A percentile compares a stretch with the other conserved stretches of the same genome.
Evolutionary conservation across 1,140 invertebrate genomes (phyloP).

Genomic region (Proales similis): DNA sequence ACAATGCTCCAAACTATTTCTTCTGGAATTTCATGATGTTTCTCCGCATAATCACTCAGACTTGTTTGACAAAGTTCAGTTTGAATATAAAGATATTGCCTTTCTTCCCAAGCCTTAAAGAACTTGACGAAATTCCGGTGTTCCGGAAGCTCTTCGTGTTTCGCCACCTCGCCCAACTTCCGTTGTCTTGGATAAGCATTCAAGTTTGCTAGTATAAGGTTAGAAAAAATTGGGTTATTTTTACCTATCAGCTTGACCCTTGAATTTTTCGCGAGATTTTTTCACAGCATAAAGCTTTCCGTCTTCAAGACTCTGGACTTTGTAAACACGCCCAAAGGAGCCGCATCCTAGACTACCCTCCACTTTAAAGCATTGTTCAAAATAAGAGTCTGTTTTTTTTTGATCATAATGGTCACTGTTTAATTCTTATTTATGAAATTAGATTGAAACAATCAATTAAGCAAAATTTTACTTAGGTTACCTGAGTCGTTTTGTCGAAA

Average conservation of each 20-base stretch:
- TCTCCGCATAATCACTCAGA: slow-evolving; percentile 51
- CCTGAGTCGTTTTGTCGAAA: slow-evolving; percentile 18
- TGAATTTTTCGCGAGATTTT: slow-evolving; percentile 59
- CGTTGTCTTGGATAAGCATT: slow-evolving; percentile 49
- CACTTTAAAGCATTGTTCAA: slow-evolving; percentile 63
- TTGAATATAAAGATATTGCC: slow-evolving; percentile 64
- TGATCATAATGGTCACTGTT: slow-evolving; percentile 46
- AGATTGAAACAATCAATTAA: not conserved
- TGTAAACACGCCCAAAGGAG: slow-evolving; percentile 64
- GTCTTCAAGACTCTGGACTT: slow-evolving; percentile 62
- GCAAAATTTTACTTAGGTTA: not conserved
- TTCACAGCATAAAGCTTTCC: slow-evolving; percentile 64
- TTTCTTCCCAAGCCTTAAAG: slow-evolving; percentile 67
- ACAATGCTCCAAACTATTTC: slow-evolving; percentile 56
- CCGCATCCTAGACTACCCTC: slow-evolving; percentile 62
- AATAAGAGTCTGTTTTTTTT: slow-evolving; percentile 50
- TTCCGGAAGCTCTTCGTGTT: slow-evolving; percentile 62
- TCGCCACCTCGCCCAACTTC: slow-evolving; percentile 63
- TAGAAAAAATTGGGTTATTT: not conserved
- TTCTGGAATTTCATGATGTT: slow-evolving; percentile 57
- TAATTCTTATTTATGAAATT: slow-evolving; percentile 6
- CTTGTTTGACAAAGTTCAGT: slow-evolving; percentile 64
- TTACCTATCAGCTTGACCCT: slow-evolving; percentile 59
- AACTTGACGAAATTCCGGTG: slow-evolving; percentile 65
- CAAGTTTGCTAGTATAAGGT: not conserved